These are phyloP conservation scores for Sebastolobus altivelis DNA, from an alignment of 2,797 vertebrate genomes.

Conservation along the genomic window DNA sequence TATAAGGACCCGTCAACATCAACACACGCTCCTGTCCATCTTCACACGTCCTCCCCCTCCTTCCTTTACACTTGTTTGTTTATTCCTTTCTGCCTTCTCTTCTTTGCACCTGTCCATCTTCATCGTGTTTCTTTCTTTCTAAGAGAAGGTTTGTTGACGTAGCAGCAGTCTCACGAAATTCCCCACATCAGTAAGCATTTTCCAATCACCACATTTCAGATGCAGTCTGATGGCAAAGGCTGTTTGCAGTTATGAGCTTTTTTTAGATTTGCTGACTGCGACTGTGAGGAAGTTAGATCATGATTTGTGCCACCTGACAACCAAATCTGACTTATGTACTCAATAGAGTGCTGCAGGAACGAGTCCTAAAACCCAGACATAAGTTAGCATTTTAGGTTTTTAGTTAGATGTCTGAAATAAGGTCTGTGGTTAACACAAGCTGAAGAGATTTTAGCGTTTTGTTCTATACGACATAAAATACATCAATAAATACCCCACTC, in stretches of 20 bases:
- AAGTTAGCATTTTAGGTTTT: no score
- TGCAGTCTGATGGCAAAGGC: neutral
- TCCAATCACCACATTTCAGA: constrained; percentile 20
- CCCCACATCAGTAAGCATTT: constrained; percentile 20
- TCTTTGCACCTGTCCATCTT: constrained; percentile 43
- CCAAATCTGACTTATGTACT: neutral
- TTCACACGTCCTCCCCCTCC: constrained; percentile 45
- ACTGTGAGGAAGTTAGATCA: neutral
- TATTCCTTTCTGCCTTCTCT: constrained; percentile 15
- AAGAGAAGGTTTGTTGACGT: neutral
- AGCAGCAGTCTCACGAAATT: neutral
- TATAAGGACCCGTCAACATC: constrained; percentile 50
- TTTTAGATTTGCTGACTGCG: constrained; percentile 9
- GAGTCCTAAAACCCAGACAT: no score
- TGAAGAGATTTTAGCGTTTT: no score
- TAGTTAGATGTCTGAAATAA: no score
- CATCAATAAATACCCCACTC: no score
- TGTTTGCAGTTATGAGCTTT: constrained; percentile 19
- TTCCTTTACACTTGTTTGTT: constrained; percentile 43
- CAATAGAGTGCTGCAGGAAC: no score
- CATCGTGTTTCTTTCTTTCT: neutral
- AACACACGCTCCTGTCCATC: constrained; percentile 47
- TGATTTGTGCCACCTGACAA: constrained; percentile 9
- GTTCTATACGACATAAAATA: no score
- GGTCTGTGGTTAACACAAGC: no score